Evolutionary conservation across 2,797 vertebrate species (phyloP).

Genomic region (Eulemur albifrons): DNA sequence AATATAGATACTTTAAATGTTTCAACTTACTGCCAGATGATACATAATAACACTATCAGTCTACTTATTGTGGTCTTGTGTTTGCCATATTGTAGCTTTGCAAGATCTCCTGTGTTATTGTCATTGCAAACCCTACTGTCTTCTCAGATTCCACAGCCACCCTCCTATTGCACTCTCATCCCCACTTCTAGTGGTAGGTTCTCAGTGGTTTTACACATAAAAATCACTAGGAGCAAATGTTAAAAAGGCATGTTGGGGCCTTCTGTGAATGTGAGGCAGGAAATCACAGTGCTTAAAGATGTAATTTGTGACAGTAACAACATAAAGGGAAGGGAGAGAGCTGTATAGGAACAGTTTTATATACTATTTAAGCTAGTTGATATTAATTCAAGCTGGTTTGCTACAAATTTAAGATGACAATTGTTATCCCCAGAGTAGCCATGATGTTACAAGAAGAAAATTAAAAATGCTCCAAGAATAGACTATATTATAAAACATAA

Average conservation of each 20-base stretch:
- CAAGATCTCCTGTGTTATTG: background rate
- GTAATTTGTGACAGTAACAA: background rate
- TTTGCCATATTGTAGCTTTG: background rate
- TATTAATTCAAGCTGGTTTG: background rate
- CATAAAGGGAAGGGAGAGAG: background rate
- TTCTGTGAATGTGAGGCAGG: background rate
- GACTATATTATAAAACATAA: background rate
- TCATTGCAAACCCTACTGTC: background rate
- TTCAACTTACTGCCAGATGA: background rate
- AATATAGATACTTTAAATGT: background rate
- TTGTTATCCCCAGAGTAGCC: background rate
- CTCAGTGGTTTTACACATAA: background rate
- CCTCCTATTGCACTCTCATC: background rate
- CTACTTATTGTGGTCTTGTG: background rate
- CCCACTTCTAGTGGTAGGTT: background rate
- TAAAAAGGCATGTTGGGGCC: background rate
- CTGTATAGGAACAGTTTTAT: background rate
- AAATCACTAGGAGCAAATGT: background rate
- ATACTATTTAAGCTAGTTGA: background rate
- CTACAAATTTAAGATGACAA: background rate
- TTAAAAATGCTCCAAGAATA: background rate
- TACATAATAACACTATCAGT: background rate
- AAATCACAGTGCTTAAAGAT: background rate
- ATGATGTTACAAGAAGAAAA: background rate
- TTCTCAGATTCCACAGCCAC: background rate